Evolutionary conservation across 2,797 vertebrate species (phyloP), one percentile per base, ranked within the genome.

Genomic region (Takifugu rubripes): DNA sequence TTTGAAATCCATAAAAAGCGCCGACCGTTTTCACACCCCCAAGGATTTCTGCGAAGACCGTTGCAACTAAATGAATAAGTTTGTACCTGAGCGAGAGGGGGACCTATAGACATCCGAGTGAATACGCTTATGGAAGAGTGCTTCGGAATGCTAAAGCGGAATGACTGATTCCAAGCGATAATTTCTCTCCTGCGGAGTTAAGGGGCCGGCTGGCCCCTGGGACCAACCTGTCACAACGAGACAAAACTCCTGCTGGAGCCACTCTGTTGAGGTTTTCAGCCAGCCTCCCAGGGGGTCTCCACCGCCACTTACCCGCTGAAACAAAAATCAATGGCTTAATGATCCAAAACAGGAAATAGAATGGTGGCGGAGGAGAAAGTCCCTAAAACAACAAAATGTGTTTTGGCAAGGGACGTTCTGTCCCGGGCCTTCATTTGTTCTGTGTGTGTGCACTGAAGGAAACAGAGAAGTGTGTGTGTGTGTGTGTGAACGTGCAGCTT

Each of bases 271-370:
- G 87, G 80, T 88, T 87, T 88, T 87, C 84, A 87, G 78, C 76
- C 14, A 29, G 61, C 66, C 85, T 86, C 89, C 85, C 66, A 79
- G 84, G 81, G 84, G 81, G 87, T 86, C 84, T 83, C 71, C 81
- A 76, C 75, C 85, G 85, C 90, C 87, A 90, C 86, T 92, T 92
- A 88, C 85, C 84, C 84, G 70, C 70, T 84, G 88, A 89, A 91
- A 90, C 88, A 87, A 91, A 92, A 93, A 93, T 93, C 91, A 90
- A 92, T 92, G 79, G 82, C 88, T 87, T 92, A 92, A 92, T 92
- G 91, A 92, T 91, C 91, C 89, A 91, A 89, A 91, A 91, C 89
- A 85, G 84, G 90, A 91, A 92, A 91, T 85, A 89, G 90, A 91
- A 90, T 85, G 85, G 14, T 7, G 36, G 36, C 6, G 44, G 44